Conservation (phyloP, 2,113 vertebrate genomes). For the Lamprotornis superbus region DNA sequence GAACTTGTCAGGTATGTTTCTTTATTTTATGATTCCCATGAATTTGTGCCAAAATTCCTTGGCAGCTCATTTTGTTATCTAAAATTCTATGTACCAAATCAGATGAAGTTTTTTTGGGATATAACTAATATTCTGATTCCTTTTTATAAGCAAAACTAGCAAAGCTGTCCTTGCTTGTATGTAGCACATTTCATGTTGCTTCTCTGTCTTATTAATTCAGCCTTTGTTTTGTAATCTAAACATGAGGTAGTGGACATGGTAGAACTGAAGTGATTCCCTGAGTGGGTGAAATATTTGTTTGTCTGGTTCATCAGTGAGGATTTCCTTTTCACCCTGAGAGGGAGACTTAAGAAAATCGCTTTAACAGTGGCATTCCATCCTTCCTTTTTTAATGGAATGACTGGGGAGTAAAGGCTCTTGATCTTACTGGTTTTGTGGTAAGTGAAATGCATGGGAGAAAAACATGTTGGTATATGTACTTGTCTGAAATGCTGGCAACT, state of each 20-base stretch:
- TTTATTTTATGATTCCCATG: conserved; percentile 8
- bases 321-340: background rate
- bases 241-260: background rate
- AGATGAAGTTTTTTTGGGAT: background rate
- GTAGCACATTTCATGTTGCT: background rate
- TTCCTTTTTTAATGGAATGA: background rate
- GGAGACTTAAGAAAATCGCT: background rate
- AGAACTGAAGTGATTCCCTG: background rate
- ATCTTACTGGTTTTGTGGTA: background rate
- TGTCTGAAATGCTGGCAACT: background rate
- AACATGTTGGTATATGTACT: background rate
- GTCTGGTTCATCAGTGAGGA: background rate
- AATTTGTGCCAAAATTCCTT: conserved; percentile 20
- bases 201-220: background rate
- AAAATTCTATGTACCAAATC: background rate
- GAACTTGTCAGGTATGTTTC: conserved; percentile 34
- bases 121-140: background rate
- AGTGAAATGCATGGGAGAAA: background rate
- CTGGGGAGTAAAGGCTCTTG: background rate
- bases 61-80: background rate
- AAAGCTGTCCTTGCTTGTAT: background rate
- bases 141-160: background rate
- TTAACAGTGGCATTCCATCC: background rate
- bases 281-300: background rate
- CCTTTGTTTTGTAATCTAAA: background rate